Evolutionary conservation across 2,797 vertebrate genomes (phyloP), one percentile per base, ranked within the genome.

Genomic region (Aeoliscus strigatus): DNA sequence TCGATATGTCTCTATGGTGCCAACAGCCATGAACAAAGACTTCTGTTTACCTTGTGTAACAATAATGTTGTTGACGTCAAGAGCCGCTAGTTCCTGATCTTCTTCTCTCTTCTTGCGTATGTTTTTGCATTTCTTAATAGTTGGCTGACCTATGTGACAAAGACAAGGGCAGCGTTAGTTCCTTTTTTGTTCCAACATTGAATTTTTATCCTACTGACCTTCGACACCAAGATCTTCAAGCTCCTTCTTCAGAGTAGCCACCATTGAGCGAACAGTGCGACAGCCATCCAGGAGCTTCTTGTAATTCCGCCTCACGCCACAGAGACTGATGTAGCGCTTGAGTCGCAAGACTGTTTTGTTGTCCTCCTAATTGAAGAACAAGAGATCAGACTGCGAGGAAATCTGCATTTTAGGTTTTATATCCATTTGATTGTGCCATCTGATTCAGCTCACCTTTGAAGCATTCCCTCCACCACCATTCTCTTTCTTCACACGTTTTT

Each of bases 61-160:
- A 34, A 94, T 92, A 48, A 95, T 95, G 71, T 95, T 95, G 42
- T 55, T 73, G 30, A 88, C 33, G 26, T 95, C 92, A 54, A 95
- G 80, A 2, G 82, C 88, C 12, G 91, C 92, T 18, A 94, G 30
- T 66, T 95, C 92, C 0, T 87, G 78, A 2, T 80, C 87, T 44
- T 87, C 82, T 39, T 94, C 93, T 49, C 89, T 83, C 67, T 83
- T 82, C 55, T 73, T 60, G 60, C 77, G 66, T 34, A 80, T 66
- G 16, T 75, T 88, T 39, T 90, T 90, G 70, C 93, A 95, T 71
- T 92, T 93, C 47, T 87, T 67, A 45, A 93, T 74, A 6, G 88
- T 73, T 9, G 91, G 91, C 0, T 75, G 59, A 28, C 91, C 92
- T 93, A 64, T 12, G 24, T 10, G 11, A 25, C 15, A 60, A 29